Conservation (phyloP, 2,888 invertebrate genomes). For the Chelonus formosanus region DNA sequence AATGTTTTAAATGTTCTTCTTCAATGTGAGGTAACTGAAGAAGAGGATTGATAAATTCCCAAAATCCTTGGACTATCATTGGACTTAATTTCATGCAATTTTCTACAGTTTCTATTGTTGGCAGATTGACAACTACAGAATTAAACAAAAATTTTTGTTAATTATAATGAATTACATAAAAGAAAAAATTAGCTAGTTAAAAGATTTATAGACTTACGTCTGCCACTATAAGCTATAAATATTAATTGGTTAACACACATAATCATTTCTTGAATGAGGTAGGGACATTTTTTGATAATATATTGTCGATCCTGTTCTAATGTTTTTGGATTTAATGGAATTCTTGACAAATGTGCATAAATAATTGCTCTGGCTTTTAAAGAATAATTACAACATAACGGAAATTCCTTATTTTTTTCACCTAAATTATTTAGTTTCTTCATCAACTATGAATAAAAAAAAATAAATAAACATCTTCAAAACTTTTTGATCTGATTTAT, state of each 20-base stretch:
- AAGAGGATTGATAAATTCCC: constrained; percentile 94
- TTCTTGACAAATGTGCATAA: constrained; percentile 94
- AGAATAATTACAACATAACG: constrained; percentile 91
- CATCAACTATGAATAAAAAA: constrained; percentile 74
- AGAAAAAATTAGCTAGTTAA: background rate
- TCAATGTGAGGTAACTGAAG: constrained; percentile 93
- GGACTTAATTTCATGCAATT: constrained; percentile 97
- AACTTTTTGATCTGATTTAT: background rate
- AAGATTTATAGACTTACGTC: constrained; percentile 72
- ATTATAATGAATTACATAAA: constrained; percentile 26
- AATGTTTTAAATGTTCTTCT: constrained; percentile 89
- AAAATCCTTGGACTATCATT: constrained; percentile 96
- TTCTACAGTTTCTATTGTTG: constrained; percentile 93
- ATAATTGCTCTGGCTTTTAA: constrained; percentile 91
- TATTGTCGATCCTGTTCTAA: constrained; percentile 86
- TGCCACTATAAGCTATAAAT: constrained; percentile 86
- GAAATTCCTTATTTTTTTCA: constrained; percentile 96
- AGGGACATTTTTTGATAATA: constrained; percentile 89
- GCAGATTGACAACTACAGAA: constrained; percentile 76
- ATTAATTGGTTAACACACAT: constrained; percentile 94
- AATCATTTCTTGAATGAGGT: constrained; percentile 96
- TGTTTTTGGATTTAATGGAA: constrained; percentile 79
- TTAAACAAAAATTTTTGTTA: background rate
- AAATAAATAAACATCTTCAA: constrained; percentile 10
- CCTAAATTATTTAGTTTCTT: constrained; percentile 90